Evolutionary conservation across 2,113 vertebrate species (phyloP), one percentile per base, ranked within the genome.

Genomic region (Dromiciops gliroides): DNA sequence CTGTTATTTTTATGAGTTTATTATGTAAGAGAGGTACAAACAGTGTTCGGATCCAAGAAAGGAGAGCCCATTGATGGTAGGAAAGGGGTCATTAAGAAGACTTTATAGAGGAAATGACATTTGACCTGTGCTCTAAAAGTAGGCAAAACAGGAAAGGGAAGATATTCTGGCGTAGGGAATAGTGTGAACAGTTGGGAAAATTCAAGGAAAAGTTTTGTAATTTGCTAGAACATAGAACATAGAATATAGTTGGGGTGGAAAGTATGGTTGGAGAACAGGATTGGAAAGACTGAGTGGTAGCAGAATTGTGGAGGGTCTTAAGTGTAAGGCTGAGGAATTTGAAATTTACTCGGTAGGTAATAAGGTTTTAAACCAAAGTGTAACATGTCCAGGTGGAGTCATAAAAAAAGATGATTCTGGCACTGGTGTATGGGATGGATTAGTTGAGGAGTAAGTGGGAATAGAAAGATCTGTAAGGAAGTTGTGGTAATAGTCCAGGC

Each of bases 61-160:
- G 19, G 14, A 19, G 44, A 83, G 19, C 67, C 19, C 67, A 23
- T 60, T 90, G 49, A 90, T 93, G 50, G 4, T 48, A 49, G 25
- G 44, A n/a, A 50, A 89, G 89, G 48, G 92, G 49, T 50, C 93
- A 67, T 67, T 22, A 96, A 83, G 50, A 93, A 93, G 51, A 90
- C 22, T 52, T 94, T 83, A 23, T n/a, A 51, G 92, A 23, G 16
- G 26, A 93, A 83, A 23, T 89, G 37, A 37, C 89, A 19, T 26
- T 93, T 94, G 91, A 90, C 37, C 83, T 90, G 56, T 50, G 83
- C 92, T 44, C 90, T 95, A 31, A n/a, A 93, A 51, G n/a, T 37
- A 91, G 89, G 51, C 10, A 52, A 37, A 51, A 89, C 51, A 51
- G 48, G 83, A 10, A 60, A 83, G 22, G 89, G 51, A 50, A 60